Evolutionary conservation across 35 echinoderm and acorn worm species (phyloP), one percentile per base, ranked within the genome.

Genomic region (Amphiura filiformis): DNA sequence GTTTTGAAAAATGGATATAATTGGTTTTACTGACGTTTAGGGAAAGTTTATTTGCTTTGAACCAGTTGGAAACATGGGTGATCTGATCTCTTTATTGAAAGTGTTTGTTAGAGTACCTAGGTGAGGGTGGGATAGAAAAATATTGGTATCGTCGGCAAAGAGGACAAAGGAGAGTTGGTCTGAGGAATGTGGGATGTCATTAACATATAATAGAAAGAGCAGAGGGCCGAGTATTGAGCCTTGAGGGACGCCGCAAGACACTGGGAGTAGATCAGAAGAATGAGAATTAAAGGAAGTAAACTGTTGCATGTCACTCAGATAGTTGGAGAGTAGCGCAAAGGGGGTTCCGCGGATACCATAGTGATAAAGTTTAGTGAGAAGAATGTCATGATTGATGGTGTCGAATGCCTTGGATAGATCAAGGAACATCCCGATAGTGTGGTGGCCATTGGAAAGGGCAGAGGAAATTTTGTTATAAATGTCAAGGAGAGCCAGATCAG

Each of bases 371-470:
- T 87, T 87, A 37, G 31, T 17, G 5, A 92, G 85, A 34, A 87
- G 79, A 83, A 92, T 92, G 5, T 75, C 26, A 39, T 92, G 90
- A 56, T 87, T 79, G 26, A 92, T 65, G 22, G 77, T 92, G 42
- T 92, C 78, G 37, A 92, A 87, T 13, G 90, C 90, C 64, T 92
- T 77, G 18, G 36, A 56, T n/a, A 84, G 75, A 76, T 91, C 82
- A 20, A 85, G 17, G 44, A 84, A 91, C 0, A 86, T 80, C 28
- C 89, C 82, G 35, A 38, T 30, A 17, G 47, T 57, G 33, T 52
- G 47, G 5, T 56, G 15, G 17, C 32, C 32, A 0, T 44, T 36
- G 22, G 7, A 22, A 57, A 83, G 78, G 13, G 28, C 34, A 37
- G 78, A 34, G 38, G 34, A 13, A 36, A 80, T 80, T 4, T 80